Percentiles rank a stretch among this genome's conserved stretches.
Evolutionary conservation across 2,797 vertebrate genomes (phyloP).

Genomic region (Malurus leucopterus): DNA sequence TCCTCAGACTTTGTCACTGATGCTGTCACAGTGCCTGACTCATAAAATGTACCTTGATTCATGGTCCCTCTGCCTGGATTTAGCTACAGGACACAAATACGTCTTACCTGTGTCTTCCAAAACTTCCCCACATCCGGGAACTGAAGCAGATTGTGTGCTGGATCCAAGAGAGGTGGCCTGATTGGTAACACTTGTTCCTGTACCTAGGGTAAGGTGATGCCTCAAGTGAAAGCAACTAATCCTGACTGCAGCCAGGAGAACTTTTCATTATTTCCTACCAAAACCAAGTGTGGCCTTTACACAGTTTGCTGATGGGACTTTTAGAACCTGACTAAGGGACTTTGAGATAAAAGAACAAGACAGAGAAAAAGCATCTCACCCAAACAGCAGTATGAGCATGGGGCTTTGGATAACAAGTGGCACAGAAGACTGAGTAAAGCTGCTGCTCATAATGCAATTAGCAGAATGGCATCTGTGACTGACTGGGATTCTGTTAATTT

Average conservation of each 20-base stretch:
- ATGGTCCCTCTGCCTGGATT: background rate
- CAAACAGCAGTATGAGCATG: rapidly evolving
- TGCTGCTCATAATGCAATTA: background rate
- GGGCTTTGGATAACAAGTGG: background rate
- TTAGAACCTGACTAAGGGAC: background rate
- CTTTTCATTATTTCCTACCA: background rate
- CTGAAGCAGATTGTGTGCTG: background rate
- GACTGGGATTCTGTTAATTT: background rate
- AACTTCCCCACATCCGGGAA: background rate
- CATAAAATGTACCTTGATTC: background rate
- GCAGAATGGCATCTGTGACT: background rate
- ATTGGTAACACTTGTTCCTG: background rate
- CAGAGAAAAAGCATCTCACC: background rate
- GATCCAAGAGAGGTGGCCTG: background rate
- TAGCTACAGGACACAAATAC: background rate
- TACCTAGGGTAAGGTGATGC: background rate
- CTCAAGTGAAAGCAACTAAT: background rate
- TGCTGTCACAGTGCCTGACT: background rate
- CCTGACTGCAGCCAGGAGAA: background rate
- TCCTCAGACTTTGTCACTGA: background rate
- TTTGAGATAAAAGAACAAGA: background rate
- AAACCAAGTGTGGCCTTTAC: background rate
- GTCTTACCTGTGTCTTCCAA: background rate
- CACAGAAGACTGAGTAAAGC: background rate
- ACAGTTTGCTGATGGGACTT: background rate